Evolutionary conservation across 2,113 vertebrate genomes (phyloP).

Genomic region (Mellivora capensis): DNA sequence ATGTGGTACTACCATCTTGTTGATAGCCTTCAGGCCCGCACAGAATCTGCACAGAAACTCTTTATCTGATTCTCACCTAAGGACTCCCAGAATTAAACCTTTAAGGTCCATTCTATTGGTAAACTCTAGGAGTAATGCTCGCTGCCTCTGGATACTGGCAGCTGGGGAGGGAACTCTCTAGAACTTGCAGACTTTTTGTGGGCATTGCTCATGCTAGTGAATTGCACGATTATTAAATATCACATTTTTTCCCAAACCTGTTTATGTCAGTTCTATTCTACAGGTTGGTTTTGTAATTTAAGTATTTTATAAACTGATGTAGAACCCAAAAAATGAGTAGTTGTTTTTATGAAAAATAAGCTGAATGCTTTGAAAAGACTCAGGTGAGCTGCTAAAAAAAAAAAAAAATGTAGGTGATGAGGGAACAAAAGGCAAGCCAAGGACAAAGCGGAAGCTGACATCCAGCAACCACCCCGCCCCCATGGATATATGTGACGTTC

Average conservation of each 20-base stretch:
- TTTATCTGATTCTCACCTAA: not conserved
- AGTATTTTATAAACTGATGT: not conserved
- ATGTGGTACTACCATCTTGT: not conserved
- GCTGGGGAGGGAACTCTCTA: accelerated
- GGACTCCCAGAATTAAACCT: not conserved
- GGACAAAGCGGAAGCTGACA: no score
- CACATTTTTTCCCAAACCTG: not conserved
- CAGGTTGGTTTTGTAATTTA: not conserved
- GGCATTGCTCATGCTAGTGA: not conserved
- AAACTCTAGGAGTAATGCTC: no score
- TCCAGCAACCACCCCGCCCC: no score
- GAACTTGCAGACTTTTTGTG: not conserved
- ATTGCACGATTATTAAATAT: not conserved
- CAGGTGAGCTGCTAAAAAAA: not conserved
- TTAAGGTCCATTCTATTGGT: accelerated
- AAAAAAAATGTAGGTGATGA: not conserved
- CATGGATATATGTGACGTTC: no score
- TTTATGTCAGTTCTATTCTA: not conserved
- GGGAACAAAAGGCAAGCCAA: no score
- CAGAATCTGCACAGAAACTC: not conserved
- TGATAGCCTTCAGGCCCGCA: not conserved
- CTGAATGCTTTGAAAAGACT: not conserved
- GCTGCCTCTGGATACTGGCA: not conserved
- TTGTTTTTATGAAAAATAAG: not conserved
- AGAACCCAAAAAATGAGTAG: not conserved